Percentiles rank a stretch among this genome's conserved stretches.
Evolutionary conservation across 2,888 invertebrate genomes (phyloP).

Genomic region (Steromphala cineraria): DNA sequence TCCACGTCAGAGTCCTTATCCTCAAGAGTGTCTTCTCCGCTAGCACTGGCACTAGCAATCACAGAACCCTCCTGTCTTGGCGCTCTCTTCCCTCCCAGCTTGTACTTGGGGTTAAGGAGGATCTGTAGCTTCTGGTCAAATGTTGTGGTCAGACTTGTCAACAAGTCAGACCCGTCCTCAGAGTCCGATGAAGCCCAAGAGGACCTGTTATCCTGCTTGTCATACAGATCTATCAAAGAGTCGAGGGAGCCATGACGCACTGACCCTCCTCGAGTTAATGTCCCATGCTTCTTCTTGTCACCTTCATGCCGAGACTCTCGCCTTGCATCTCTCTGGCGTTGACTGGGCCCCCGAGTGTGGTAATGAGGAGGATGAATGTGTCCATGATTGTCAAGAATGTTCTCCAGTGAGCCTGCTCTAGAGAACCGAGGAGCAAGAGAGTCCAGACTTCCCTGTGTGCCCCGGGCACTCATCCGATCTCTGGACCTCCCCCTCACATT

Average conservation of each 20-base stretch:
- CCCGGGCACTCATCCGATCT: constrained; percentile 38
- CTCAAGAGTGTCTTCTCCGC: constrained; percentile 23
- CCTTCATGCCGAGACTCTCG: not conserved
- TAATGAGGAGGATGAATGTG: constrained; percentile 17
- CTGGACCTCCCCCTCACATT: constrained; percentile 34
- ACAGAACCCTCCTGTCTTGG: constrained; percentile 19
- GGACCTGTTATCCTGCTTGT: constrained; percentile 58
- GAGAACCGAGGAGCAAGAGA: constrained; percentile 37
- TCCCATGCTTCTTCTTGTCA: constrained; percentile 23
- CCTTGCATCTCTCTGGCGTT: constrained; percentile 1
- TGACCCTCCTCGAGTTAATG: constrained; percentile 39
- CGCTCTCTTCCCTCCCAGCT: constrained; percentile 42
- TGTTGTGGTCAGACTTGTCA: constrained; percentile 67
- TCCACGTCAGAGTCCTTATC: constrained; percentile 15
- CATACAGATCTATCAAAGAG: constrained; percentile 78
- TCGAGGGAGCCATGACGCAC: constrained; percentile 78
- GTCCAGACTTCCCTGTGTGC: constrained; percentile 45
- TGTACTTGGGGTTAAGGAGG: constrained; percentile 65
- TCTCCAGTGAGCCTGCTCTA: constrained; percentile 59
- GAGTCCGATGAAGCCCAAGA: constrained; percentile 65
- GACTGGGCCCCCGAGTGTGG: not conserved
- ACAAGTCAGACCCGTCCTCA: constrained; percentile 68
- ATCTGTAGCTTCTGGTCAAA: constrained; percentile 71
- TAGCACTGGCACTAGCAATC: constrained; percentile 24
- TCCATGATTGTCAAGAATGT: constrained; percentile 47